These are phyloP conservation scores for Phyllotreta cruciferae DNA, from an alignment of 2,888 invertebrate species.

Conservation along the genomic window DNA sequence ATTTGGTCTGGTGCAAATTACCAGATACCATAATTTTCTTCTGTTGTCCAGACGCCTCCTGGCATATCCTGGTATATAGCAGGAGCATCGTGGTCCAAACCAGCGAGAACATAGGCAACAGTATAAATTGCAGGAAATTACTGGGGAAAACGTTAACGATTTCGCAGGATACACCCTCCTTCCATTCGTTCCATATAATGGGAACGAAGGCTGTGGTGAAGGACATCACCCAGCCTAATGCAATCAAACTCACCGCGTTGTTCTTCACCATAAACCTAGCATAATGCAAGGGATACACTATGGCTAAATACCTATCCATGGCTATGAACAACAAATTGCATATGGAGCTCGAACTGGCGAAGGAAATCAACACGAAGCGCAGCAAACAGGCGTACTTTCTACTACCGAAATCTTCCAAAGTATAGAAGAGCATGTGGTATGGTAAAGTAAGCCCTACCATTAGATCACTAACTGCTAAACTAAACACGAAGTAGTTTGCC, in stretches of 20 bases:
- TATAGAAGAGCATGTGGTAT: constrained; percentile 79
- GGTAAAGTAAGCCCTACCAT: constrained; percentile 79
- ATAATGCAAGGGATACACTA: constrained; percentile 81
- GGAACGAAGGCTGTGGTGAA: constrained; percentile 73
- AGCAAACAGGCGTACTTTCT: constrained; percentile 72
- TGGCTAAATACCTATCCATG: constrained; percentile 80
- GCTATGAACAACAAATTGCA: constrained; percentile 81
- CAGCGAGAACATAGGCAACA: constrained; percentile 75
- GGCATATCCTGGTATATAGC: constrained; percentile 80
- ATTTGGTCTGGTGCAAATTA: constrained; percentile 65
- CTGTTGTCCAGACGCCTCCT: constrained; percentile 77
- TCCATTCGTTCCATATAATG: constrained; percentile 81
- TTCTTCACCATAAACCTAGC: constrained; percentile 76
- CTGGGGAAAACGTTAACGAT: constrained; percentile 69
- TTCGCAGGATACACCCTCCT: constrained; percentile 65
- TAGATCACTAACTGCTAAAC: constrained; percentile 79
- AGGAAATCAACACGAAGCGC: constrained; percentile 75
- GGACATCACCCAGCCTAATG: constrained; percentile 72
- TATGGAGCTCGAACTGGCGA: constrained; percentile 81
- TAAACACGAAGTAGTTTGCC: constrained; percentile 81
- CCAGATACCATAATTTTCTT: constrained; percentile 67
- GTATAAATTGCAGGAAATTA: constrained; percentile 60
- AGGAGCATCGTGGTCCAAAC: constrained; percentile 79
- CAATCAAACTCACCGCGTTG: constrained; percentile 69
- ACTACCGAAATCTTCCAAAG: constrained; percentile 66